These are phyloP conservation scores for Asarcornis scutulata DNA, from an alignment of 2,113 vertebrate species.

Conservation along the genomic window DNA sequence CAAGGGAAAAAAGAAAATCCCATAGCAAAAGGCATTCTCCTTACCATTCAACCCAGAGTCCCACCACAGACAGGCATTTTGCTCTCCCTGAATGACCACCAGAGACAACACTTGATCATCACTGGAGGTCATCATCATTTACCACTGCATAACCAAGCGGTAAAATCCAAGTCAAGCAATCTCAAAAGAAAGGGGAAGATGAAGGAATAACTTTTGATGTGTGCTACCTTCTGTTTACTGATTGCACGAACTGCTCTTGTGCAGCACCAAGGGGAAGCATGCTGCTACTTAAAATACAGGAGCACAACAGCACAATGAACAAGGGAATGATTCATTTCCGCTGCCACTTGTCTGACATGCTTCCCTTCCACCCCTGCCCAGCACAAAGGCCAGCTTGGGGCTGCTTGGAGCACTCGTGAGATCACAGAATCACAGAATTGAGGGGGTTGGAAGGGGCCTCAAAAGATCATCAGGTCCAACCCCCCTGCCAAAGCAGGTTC, in stretches of 20 bases:
- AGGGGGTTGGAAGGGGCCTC: too few relatives aligned
- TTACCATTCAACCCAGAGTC: neutral
- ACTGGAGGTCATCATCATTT: neutral
- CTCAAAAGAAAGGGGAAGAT: neutral
- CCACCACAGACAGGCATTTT: neutral
- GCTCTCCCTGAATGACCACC: neutral
- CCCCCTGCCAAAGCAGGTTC: too few relatives aligned
- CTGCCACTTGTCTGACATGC: accelerated
- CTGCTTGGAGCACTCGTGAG: neutral
- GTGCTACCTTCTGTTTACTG: neutral
- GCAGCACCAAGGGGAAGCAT: neutral
- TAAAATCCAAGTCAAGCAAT: neutral
- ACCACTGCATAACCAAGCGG: neutral
- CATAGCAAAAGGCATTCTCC: neutral
- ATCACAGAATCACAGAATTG: too few relatives aligned
- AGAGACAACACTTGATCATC: neutral
- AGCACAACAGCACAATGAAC: neutral
- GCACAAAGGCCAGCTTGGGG: neutral
- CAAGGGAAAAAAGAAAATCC: neutral
- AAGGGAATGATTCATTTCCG: neutral
- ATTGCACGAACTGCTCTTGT: neutral
- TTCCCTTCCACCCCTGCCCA: neutral
- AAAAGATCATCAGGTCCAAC: too few relatives aligned
- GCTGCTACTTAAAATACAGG: neutral
- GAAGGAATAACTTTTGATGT: neutral